Base-by-base conservation (phyloP, 2,113 vertebrate genomes). In the Neomonachus schauinslandi region DNA sequence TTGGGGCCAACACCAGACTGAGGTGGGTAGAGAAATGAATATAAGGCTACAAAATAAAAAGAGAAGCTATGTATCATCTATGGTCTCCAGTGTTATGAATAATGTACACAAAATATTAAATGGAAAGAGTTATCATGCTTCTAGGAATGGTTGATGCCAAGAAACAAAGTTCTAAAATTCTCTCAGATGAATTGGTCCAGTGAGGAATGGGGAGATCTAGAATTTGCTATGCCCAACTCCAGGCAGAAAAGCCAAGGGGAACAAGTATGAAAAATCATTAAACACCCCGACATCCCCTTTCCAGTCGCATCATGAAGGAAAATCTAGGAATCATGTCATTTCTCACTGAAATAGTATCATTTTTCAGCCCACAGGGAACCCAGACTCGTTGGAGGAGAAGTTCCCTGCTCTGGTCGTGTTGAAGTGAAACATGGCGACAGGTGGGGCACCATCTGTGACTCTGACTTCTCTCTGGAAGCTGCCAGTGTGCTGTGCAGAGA, bases 401-500 rank as follows among this genome's bases (percentile, higher is more conserved):
- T 97, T 21, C 91, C 96, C 26, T 99, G 99, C 82, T 99, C 99
- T 24, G 99, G 99, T 49, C 97, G 97, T 14, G 97, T 99, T 3
- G 92, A 99, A 98, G 88, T 99, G 76, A 98, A 98, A 55, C 91
- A 98, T n/a, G 96, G 95, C 10, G 96, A 98, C 51, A 53, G 5
- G 0, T 99, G 98, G 99, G 96, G 97, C 5, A 67, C 97, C 0
- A 84, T 99, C 42, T 99, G 99, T 91, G 99, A 98, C 67, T 98
- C 98, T 10, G 92, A 98, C 21, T 97, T 98, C 46, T 97, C 99
- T 81, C 98, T 99, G 51, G 95, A 98, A 95, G 55, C 98, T 22
- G 99, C 99, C 63, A 91, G 36, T 18, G 98, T 99, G 61, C 42
- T 99, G 72, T 99, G 99, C 53, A 98, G 96, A 9, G 98, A 99